These are phyloP conservation scores for Artemia sinica DNA, from an alignment of 2,888 invertebrate genomes.

Conservation along the genomic window DNA sequence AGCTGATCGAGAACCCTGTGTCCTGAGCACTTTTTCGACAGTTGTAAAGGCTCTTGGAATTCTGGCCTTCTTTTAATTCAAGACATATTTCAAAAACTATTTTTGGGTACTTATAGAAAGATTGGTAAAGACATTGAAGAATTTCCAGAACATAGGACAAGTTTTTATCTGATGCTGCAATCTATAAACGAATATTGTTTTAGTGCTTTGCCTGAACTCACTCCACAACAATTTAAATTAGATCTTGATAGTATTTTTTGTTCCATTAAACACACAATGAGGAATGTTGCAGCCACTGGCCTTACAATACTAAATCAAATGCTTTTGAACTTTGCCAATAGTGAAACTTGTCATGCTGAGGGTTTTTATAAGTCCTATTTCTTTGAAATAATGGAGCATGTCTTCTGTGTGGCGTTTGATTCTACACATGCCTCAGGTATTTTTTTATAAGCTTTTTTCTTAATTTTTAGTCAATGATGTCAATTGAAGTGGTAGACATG, in stretches of 20 bases:
- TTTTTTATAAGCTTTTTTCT: too few species aligned
- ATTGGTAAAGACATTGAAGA: constrained; percentile 99
- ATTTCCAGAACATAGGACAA: constrained; percentile 93
- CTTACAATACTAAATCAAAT: constrained; percentile 50
- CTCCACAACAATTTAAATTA: constrained; percentile 88
- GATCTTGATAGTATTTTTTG: constrained; percentile 97
- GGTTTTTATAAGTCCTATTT: constrained; percentile 96
- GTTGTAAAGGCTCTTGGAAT: constrained; percentile 89
- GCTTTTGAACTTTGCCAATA: constrained; percentile 64
- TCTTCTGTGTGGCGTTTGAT: constrained; percentile 96
- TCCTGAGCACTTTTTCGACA: constrained; percentile 83
- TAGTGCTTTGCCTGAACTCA: constrained; percentile 84
- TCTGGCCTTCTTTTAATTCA: too few species aligned
- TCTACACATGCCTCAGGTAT: constrained; percentile 75
- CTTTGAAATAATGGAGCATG: constrained; percentile 91
- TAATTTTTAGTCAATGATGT: too few species aligned
- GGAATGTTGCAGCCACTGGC: constrained; percentile 94
- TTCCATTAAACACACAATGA: constrained; percentile 99
- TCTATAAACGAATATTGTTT: constrained; percentile 85
- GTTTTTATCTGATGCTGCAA: constrained; percentile 81
- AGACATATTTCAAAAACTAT: too few species aligned
- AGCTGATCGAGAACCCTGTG: constrained; percentile 92
- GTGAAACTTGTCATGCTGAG: constrained; percentile 73
- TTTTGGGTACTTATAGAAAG: too few species aligned
- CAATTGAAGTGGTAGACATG: too few species aligned